phyloP scores from a whole-genome alignment of 37 sponge, comb jelly and placozoan genomes.

The Tethya wilhelma region DNA sequence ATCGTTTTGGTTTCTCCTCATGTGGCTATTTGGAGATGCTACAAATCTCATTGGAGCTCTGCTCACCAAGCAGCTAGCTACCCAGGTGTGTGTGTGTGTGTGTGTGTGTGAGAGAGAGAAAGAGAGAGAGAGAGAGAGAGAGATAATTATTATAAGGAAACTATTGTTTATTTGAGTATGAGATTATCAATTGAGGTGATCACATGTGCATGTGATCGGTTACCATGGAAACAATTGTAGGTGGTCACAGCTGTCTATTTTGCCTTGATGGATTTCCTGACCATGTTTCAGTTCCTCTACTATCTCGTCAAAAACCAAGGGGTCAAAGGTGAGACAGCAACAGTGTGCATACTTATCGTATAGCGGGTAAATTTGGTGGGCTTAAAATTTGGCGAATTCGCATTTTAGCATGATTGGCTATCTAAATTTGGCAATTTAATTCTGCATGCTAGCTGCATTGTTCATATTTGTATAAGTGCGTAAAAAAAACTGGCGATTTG shows the following conservation, averaged over 20 bases:
- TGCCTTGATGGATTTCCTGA: conserved; percentile 48
- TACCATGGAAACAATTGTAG: too few species aligned
- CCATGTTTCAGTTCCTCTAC: conserved; percentile 45
- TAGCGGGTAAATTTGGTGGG: too few species aligned
- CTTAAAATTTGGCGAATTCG: too few species aligned
- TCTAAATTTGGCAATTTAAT: too few species aligned
- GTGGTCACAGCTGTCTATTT: conserved; percentile 64
- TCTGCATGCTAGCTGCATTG: too few species aligned
- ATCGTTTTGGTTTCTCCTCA: conserved; percentile 65
- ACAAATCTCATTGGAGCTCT: conserved; percentile 67
- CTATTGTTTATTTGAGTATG: neutral
- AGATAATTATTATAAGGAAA: neutral
- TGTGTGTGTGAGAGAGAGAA: neutral
- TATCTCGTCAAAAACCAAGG: conserved; percentile 40
- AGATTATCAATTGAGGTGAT: neutral
- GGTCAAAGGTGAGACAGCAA: conserved; percentile 9
- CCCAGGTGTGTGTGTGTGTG: conserved; percentile 37
- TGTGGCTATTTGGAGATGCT: conserved; percentile 55
- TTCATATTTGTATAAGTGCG: too few species aligned
- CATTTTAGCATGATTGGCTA: too few species aligned
- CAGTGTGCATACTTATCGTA: too few species aligned
- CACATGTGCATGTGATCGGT: neutral
- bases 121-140: neutral
- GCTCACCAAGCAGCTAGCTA: conserved; percentile 59
- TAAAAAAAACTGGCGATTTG: too few species aligned